Conservation (phyloP, 2,888 invertebrate species). For the Conomelus anceps region DNA sequence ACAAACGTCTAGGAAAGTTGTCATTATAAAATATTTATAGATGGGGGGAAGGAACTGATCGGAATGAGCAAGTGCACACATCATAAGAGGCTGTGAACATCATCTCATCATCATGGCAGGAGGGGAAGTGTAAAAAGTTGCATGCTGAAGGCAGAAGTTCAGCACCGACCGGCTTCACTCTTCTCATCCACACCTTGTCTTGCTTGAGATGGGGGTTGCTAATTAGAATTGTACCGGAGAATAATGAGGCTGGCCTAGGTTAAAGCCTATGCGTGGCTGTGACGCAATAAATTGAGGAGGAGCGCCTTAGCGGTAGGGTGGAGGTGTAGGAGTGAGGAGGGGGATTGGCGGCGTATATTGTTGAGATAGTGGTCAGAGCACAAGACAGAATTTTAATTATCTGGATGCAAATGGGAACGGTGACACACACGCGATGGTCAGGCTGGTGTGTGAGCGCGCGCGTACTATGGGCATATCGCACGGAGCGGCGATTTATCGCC, state of each 20-base stretch:
- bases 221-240: slow-evolving; percentile 9
- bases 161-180: not conserved
- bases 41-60: too few species aligned
- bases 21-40: too few species aligned
- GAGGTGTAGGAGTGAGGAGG: not conserved
- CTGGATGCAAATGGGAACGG: slow-evolving; percentile 10
- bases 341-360: slow-evolving; percentile 8
- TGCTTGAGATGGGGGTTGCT: not conserved
- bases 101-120: not conserved
- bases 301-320: not conserved
- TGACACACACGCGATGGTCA: slow-evolving; percentile 2
- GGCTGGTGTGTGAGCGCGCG: not conserved
- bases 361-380: slow-evolving; percentile 14
- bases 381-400: slow-evolving; percentile 14
- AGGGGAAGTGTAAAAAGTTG: not conserved
- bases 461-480: slow-evolving; percentile 7
- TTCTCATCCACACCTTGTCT: not conserved
- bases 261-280: not conserved
- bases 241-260: not conserved
- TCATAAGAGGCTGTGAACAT: too few species aligned
- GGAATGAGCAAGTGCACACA: too few species aligned
- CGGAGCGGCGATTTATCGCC: slow-evolving; percentile 4
- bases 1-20: too few species aligned
- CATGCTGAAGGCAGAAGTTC: not conserved
- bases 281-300: slow-evolving; percentile 6